Percentiles rank a stretch among this genome's conserved stretches.
Evolutionary conservation across 2,113 vertebrate species (phyloP).

Genomic region (Typhlomys cinereus): DNA sequence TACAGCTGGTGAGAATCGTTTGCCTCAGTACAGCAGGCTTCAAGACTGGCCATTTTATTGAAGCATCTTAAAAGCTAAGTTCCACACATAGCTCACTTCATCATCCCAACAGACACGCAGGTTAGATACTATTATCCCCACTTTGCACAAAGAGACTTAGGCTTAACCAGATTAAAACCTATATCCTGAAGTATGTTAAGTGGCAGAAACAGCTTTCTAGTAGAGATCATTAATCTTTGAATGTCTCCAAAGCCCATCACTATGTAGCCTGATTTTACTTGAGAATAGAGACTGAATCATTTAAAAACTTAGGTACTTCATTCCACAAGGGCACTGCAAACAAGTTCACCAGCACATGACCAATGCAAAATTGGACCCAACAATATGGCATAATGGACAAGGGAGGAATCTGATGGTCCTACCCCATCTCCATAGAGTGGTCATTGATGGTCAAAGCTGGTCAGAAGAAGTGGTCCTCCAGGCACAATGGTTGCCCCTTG

Average conservation of each 20-base stretch:
- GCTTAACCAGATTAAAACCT: constrained; percentile 21
- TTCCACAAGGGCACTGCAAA: no score
- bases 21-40: constrained; percentile 8
- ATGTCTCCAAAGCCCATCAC: background rate
- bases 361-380: no score
- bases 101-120: constrained; percentile 29
- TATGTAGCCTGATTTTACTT: background rate
- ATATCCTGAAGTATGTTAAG: constrained; percentile 4
- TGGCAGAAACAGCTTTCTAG: background rate
- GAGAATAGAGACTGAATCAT: background rate
- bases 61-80: background rate
- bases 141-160: constrained; percentile 29
- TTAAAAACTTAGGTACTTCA: background rate
- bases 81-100: constrained; percentile 27
- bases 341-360: no score
- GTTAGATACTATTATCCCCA: constrained; percentile 19
- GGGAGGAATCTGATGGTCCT: no score
- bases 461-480: no score
- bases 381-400: no score
- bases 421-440: no score
- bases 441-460: no score
- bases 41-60: constrained; percentile 33
- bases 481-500: no score
- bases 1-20: background rate
- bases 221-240: constrained; percentile 26